These are phyloP conservation scores for Trileptium ribeirensis DNA, from an alignment of 2,888 invertebrate genomes.

Conservation along the genomic window DNA sequence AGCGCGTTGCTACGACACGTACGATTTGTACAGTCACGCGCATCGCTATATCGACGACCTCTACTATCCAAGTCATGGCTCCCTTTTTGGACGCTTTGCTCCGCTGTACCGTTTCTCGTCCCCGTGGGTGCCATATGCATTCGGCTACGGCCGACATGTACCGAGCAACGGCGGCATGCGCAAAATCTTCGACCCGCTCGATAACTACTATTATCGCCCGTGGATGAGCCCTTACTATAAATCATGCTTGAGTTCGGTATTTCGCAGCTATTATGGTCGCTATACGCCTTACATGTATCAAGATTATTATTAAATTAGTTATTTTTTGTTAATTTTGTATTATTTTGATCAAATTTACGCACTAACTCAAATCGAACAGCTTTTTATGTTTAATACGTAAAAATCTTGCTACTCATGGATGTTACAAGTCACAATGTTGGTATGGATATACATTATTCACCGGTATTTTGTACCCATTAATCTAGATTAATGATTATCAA, in stretches of 20 bases:
- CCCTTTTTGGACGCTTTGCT: not conserved
- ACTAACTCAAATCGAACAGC: too few relatives aligned
- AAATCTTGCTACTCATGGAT: too few relatives aligned
- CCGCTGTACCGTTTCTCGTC: not conserved
- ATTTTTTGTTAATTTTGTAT: too few relatives aligned
- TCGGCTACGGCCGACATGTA: not conserved
- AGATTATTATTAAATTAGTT: too few relatives aligned
- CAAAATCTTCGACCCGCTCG: not conserved
- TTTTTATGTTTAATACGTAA: too few relatives aligned
- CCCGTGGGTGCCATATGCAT: not conserved
- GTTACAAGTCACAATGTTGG: too few relatives aligned
- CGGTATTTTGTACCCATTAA: too few relatives aligned
- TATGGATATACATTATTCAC: too few relatives aligned
- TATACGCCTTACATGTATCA: not conserved
- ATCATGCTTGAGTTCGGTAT: not conserved
- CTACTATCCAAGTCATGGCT: too few relatives aligned
- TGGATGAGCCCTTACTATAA: not conserved
- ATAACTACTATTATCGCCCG: not conserved
- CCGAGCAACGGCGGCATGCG: not conserved
- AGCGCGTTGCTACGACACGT: not conserved
- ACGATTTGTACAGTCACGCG: not conserved
- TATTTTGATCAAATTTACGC: too few relatives aligned
- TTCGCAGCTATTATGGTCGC: not conserved
- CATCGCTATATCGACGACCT: not conserved
- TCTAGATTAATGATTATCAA: too few relatives aligned